Evolutionary conservation across 2,113 vertebrate species (phyloP).

Genomic region (Dasyornis broadbenti): DNA sequence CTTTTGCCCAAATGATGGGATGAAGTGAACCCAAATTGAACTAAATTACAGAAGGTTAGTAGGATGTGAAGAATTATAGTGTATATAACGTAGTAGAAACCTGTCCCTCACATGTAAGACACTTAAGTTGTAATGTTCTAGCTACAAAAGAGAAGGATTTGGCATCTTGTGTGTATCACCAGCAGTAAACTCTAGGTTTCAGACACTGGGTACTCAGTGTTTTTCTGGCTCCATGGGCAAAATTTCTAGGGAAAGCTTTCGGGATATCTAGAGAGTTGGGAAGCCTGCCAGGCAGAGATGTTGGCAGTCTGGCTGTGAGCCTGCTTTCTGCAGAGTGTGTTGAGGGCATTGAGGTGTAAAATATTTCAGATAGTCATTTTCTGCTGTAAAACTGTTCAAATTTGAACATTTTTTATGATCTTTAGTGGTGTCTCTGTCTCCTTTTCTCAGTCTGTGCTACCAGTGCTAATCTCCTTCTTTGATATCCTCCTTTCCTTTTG

Average conservation of each 20-base stretch:
- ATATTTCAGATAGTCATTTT: background rate
- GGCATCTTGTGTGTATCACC: background rate
- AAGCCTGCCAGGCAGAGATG: background rate
- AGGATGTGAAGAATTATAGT: background rate
- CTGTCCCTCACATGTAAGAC: background rate
- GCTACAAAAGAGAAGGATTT: background rate
- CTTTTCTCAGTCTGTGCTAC: background rate
- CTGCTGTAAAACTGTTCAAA: background rate
- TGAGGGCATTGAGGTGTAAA: background rate
- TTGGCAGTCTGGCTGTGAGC: background rate
- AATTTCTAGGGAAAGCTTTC: background rate
- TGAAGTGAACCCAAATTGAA: background rate
- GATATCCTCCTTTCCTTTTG: background rate
- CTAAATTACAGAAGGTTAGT: background rate
- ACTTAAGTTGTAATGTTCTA: background rate
- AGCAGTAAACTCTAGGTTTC: background rate
- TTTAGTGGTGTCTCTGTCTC: background rate
- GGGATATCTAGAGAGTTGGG: background rate
- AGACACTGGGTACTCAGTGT: background rate
- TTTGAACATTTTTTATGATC: background rate
- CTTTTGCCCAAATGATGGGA: background rate
- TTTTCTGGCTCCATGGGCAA: background rate
- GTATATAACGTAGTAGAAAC: background rate
- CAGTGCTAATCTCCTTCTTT: background rate
- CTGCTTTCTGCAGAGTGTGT: background rate